A percentile compares a stretch with the other conserved stretches of the same genome.
These are phyloP conservation scores for Zoanthus gigantus DNA, from an alignment of 92 coral and sea anemone species.

Conservation along the genomic window DNA sequence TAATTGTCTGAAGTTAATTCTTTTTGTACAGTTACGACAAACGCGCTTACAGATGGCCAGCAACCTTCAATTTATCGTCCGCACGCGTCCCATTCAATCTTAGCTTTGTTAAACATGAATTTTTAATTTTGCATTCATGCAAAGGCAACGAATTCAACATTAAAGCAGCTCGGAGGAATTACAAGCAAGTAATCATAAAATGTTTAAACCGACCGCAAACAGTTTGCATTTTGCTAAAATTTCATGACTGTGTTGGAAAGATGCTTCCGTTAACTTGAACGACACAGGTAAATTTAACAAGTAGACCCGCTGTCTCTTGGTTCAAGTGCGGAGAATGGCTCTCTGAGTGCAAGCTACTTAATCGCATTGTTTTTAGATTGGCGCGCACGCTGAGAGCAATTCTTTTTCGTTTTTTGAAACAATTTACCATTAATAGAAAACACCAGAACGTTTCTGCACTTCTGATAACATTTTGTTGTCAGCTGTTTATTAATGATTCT, in stretches of 20 bases:
- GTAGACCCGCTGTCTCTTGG: background rate
- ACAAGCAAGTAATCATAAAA: background rate
- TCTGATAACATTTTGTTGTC: background rate
- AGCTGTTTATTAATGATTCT: conserved; percentile 2
- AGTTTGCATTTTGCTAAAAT: background rate
- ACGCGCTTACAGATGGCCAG: background rate
- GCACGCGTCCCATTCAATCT: conserved; percentile 23
- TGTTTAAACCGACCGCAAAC: background rate
- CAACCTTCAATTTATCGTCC: background rate
- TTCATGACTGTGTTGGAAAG: background rate
- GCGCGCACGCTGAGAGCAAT: background rate
- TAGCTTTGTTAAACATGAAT: conserved; percentile 26
- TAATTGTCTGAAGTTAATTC: background rate
- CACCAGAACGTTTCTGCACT: background rate
- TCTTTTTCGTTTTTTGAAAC: background rate
- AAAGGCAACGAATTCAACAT: background rate
- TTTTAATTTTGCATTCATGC: background rate
- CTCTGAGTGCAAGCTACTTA: background rate
- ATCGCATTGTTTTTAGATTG: background rate
- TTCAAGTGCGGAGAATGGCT: background rate
- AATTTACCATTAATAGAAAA: background rate
- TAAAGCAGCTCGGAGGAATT: background rate
- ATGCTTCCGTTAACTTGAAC: too few species aligned
- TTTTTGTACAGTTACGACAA: background rate
- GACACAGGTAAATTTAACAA: background rate